Evolutionary conservation across 2,888 invertebrate species (phyloP).

Genomic region (Leptothorax acervorum): DNA sequence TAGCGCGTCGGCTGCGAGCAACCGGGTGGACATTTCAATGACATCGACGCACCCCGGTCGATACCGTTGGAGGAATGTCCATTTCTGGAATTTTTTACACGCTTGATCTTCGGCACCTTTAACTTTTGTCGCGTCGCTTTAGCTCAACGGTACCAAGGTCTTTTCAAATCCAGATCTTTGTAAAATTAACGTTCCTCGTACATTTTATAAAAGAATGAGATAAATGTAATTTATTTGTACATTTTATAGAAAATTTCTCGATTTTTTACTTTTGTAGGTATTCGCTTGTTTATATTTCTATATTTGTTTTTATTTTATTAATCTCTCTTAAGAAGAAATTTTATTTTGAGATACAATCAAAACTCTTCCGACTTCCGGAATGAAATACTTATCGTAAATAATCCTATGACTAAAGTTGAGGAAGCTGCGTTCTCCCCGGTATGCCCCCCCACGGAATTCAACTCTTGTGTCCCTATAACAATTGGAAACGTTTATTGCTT

Average conservation of each 20-base stretch:
- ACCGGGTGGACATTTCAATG: constrained; percentile 20
- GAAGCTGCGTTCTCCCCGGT: constrained; percentile 31
- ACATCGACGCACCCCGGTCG: not conserved
- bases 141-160: not conserved
- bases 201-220: not conserved
- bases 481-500: constrained; percentile 71
- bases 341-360: not conserved
- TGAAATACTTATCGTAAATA: constrained; percentile 31
- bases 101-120: not conserved
- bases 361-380: not conserved
- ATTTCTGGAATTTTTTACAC: not conserved
- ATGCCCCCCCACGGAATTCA: constrained; percentile 47
- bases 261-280: not conserved
- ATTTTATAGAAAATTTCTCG: not conserved
- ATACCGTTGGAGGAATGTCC: not conserved
- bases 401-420: constrained; percentile 20
- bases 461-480: constrained; percentile 60
- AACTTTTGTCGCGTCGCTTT: not conserved
- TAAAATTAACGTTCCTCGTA: not conserved
- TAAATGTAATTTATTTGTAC: constrained; percentile 1
- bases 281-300: not conserved
- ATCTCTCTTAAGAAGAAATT: not conserved
- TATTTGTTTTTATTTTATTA: not conserved
- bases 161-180: not conserved
- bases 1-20: constrained; percentile 14